Percentiles rank a stretch among this genome's conserved stretches.
Conservation (phyloP, 1,140 invertebrate species). For the Myzus persicae region DNA sequence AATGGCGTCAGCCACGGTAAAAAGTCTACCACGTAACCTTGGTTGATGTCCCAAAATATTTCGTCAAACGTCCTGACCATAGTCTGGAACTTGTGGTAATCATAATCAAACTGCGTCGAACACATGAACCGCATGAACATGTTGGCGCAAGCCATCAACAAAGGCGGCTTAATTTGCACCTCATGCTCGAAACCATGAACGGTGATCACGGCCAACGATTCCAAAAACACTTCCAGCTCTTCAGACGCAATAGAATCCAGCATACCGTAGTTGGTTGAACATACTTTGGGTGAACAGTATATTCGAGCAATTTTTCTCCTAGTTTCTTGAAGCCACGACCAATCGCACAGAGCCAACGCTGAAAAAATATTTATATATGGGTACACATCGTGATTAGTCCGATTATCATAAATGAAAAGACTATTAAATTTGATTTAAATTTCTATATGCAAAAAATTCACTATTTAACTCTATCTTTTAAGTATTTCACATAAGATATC, state of each 20-base stretch:
- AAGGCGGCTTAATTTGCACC: constrained; percentile 70
- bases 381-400: too few relatives aligned
- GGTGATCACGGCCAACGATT: constrained; percentile 59
- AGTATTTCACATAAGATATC: too few relatives aligned
- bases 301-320: constrained; percentile 77
- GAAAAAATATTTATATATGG: too few relatives aligned
- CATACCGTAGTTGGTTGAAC: constrained; percentile 73
- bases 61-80: constrained; percentile 79
- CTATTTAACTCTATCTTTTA: too few relatives aligned
- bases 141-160: constrained; percentile 77
- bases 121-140: constrained; percentile 88
- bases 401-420: too few relatives aligned
- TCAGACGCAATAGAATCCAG: constrained; percentile 66
- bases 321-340: constrained; percentile 80
- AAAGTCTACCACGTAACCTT: constrained; percentile 86
- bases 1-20: constrained; percentile 81
- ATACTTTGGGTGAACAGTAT: constrained; percentile 78
- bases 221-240: constrained; percentile 61
- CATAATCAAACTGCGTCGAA: constrained; percentile 74
- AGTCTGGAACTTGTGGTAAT: constrained; percentile 72
- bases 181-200: constrained; percentile 30
- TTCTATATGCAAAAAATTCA: too few relatives aligned
- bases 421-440: too few relatives aligned
- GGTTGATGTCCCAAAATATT: constrained; percentile 89
- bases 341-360: constrained; percentile 86